phyloP scores from a whole-genome alignment of 1,140 invertebrate genomes.

The Listronotus oregonensis region DNA sequence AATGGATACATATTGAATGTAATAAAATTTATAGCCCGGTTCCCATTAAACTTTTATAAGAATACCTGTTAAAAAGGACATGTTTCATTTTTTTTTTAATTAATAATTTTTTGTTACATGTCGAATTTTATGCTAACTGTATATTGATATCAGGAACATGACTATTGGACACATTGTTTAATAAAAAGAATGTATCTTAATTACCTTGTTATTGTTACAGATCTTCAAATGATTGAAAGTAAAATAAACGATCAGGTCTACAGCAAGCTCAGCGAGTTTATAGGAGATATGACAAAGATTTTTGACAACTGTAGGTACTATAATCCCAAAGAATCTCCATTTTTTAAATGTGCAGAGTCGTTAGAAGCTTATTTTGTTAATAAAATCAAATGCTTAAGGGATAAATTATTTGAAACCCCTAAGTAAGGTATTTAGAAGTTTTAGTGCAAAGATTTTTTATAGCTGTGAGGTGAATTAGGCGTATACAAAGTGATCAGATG shows the following conservation, averaged over 20 bases:
- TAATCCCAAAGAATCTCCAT: conserved; percentile 92
- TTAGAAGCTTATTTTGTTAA: conserved; percentile 95
- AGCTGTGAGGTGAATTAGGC: not conserved
- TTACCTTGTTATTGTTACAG: conserved; percentile 64
- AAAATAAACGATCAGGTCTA: conserved; percentile 86
- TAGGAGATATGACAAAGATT: conserved; percentile 96
- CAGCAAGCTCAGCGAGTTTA: conserved; percentile 89
- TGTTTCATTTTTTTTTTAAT: no score
- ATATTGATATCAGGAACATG: no score
- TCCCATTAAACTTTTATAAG: no score
- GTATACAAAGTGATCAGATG: no score
- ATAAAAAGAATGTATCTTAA: not conserved
- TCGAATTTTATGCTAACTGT: no score
- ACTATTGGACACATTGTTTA: not conserved
- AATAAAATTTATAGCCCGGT: no score
- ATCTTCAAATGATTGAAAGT: conserved; percentile 90
- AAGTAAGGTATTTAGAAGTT: conserved; percentile 36
- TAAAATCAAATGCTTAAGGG: conserved; percentile 83
- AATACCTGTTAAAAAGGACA: no score
- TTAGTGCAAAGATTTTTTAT: conserved; percentile 14
- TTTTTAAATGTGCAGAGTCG: conserved; percentile 93
- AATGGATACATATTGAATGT: no score
- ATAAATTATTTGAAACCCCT: conserved; percentile 71
- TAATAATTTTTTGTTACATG: no score
- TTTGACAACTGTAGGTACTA: conserved; percentile 98